phyloP scores from a whole-genome alignment of 35 echinoderm and acorn worm species.

The Patiria miniata region DNA sequence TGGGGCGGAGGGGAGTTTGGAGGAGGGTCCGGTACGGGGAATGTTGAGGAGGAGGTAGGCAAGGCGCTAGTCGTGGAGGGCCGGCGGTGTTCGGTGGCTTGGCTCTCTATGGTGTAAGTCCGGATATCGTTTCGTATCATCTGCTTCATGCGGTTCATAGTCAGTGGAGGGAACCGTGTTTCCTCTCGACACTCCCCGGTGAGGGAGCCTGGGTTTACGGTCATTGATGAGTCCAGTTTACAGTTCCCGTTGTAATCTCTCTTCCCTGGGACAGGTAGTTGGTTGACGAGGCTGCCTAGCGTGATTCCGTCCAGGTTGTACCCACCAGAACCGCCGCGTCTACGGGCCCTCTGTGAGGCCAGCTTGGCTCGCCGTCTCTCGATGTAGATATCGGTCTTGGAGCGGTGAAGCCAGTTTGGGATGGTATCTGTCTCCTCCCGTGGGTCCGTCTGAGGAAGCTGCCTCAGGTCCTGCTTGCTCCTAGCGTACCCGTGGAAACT shows the following conservation, averaged over 20 bases:
- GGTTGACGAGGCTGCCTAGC: conserved; percentile 47
- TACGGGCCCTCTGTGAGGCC: conserved; percentile 22
- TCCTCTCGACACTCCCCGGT: conserved; percentile 12
- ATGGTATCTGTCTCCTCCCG: conserved; percentile 40
- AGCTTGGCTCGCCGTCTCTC: conserved; percentile 67
- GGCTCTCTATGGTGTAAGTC: neutral
- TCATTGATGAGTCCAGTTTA: neutral
- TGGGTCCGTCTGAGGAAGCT: conserved; percentile 69
- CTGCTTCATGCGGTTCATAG: conserved; percentile 41
- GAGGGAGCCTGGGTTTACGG: neutral
- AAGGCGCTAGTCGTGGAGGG: neutral
- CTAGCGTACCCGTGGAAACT: conserved; percentile 70
- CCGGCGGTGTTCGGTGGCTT: neutral
- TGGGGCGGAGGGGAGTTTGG: neutral
- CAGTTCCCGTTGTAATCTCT: neutral
- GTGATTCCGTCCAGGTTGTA: conserved; percentile 56
- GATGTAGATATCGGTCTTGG: conserved; percentile 80
- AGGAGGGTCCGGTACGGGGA: neutral
- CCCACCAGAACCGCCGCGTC: neutral
- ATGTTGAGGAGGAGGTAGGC: neutral
- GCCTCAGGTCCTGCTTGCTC: conserved; percentile 53
- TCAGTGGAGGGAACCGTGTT: conserved; percentile 48
- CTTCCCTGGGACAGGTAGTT: conserved; percentile 33
- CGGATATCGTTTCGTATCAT: conserved; percentile 1
- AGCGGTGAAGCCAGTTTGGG: conserved; percentile 66